Percentiles rank a stretch among this genome's conserved stretches.
Conservation (phyloP, 2,113 vertebrate genomes). For the Terrapene triunguis region DNA sequence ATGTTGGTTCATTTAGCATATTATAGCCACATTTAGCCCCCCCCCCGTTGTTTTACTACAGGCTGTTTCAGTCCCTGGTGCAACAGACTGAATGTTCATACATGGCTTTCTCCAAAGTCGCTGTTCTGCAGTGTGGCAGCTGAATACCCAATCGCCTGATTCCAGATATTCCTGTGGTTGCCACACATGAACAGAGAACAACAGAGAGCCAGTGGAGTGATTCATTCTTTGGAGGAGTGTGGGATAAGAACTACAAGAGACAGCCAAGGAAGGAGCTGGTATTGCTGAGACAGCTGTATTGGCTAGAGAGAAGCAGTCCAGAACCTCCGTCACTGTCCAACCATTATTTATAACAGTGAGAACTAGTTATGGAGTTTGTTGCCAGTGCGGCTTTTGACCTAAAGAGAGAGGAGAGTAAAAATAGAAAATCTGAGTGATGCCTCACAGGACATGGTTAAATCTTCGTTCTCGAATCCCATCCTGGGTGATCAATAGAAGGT, state of each 20-base stretch:
- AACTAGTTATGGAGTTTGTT: accelerated
- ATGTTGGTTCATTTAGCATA: background rate
- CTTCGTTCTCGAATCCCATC: background rate
- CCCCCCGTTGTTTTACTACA: background rate
- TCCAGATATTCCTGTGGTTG: slow-evolving; percentile 13
- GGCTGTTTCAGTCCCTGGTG: background rate
- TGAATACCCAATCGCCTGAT: background rate
- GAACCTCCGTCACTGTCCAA: background rate
- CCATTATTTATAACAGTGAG: accelerated
- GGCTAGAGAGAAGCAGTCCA: background rate
- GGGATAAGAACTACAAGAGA: slow-evolving; percentile 42
- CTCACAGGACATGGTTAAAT: background rate
- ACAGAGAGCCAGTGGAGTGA: slow-evolving; percentile 59
- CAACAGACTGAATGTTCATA: background rate
- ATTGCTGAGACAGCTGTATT: background rate
- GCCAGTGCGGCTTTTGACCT: accelerated
- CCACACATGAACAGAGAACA: slow-evolving; percentile 50
- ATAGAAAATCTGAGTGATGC: accelerated
- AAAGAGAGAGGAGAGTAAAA: background rate
- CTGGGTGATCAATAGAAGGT: background rate
- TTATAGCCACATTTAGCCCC: background rate
- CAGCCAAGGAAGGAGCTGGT: background rate
- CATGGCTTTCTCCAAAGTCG: background rate
- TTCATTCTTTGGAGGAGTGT: slow-evolving; percentile 44
- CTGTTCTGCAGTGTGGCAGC: background rate